These are phyloP conservation scores for Pollachius pollachius DNA, from an alignment of 2,113 vertebrate species.

Conservation along the genomic window DNA sequence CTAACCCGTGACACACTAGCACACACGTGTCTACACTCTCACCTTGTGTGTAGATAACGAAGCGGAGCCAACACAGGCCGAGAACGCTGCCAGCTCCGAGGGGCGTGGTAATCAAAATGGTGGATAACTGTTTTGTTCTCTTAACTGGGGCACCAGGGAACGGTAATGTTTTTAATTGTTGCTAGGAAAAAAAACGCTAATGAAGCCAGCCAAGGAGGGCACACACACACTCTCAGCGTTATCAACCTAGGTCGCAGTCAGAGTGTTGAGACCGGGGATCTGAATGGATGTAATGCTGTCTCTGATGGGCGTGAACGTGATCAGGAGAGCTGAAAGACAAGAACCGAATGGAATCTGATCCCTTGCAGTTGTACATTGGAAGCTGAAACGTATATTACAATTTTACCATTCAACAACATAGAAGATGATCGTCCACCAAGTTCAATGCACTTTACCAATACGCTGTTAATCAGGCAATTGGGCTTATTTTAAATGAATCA, in stretches of 20 bases:
- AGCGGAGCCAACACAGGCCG: background rate
- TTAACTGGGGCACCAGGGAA: slow-evolving; percentile 41
- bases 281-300: background rate
- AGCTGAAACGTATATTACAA: too few species aligned
- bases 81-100: slow-evolving; percentile 29
- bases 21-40: too few species aligned
- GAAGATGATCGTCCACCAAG: too few species aligned
- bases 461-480: too few species aligned
- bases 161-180: slow-evolving; percentile 44
- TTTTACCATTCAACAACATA: too few species aligned
- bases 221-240: slow-evolving; percentile 17
- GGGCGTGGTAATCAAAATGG: slow-evolving; percentile 37
- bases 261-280: slow-evolving; percentile 6
- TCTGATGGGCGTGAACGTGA: background rate
- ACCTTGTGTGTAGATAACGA: background rate
- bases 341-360: too few species aligned
- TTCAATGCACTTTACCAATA: too few species aligned
- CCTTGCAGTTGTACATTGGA: too few species aligned
- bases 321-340: too few species aligned
- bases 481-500: too few species aligned
- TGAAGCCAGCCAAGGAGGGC: slow-evolving; percentile 5
- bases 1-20: too few species aligned
- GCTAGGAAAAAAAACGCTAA: slow-evolving; percentile 39
- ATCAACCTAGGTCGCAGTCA: slow-evolving; percentile 14
- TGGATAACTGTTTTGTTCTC: slow-evolving; percentile 46